These are phyloP conservation scores for Abscondita cerata DNA, from an alignment of 2,888 invertebrate genomes.

Conservation along the genomic window DNA sequence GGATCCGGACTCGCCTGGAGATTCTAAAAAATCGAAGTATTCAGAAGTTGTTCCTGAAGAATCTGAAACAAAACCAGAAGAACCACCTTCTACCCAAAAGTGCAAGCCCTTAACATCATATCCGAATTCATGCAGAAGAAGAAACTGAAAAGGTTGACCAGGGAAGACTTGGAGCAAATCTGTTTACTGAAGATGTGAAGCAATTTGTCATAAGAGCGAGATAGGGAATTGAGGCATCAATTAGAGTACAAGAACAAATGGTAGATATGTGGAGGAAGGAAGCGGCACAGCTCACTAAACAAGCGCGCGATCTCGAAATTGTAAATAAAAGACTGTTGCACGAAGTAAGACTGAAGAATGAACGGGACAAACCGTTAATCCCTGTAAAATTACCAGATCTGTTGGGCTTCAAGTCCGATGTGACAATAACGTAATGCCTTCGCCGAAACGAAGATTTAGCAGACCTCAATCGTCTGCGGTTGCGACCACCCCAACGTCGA, in stretches of 20 bases:
- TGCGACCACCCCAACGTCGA: not conserved
- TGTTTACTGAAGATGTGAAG: conserved; percentile 78
- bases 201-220: conserved; percentile 73
- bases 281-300: conserved; percentile 70
- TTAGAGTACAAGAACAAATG: conserved; percentile 67
- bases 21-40: too few relatives aligned
- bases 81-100: too few relatives aligned
- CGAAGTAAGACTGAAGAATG: conserved; percentile 65
- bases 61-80: too few relatives aligned
- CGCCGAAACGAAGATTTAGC: conserved; percentile 9
- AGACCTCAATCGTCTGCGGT: not conserved
- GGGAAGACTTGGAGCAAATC: conserved; percentile 76
- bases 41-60: too few relatives aligned
- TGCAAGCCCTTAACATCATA: conserved; percentile 40
- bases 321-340: conserved; percentile 75
- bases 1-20: not conserved
- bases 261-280: conserved; percentile 72
- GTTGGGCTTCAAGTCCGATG: conserved; percentile 80
- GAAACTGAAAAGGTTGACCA: conserved; percentile 53
- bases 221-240: conserved; percentile 73
- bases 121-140: conserved; percentile 54
- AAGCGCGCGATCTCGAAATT: conserved; percentile 78
- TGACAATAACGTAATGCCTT: conserved; percentile 10
- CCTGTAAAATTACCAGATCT: conserved; percentile 83
- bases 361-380: conserved; percentile 62